Evolutionary conservation across 2,888 invertebrate species (phyloP), one percentile per base, ranked within the genome.

Genomic region (Ennomos quercinarius): DNA sequence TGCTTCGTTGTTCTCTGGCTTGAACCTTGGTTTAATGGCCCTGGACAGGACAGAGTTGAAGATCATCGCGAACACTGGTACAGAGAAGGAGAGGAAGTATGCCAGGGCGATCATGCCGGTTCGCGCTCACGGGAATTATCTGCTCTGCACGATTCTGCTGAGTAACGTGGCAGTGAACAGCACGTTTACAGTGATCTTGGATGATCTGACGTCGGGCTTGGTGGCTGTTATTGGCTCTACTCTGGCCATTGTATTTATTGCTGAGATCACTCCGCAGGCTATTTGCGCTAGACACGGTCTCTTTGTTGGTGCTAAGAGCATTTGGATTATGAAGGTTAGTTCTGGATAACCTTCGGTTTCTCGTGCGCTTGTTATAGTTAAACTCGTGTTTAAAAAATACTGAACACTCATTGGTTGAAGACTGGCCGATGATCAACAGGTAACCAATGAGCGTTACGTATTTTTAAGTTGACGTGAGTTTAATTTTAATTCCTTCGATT

Each of bases 231-330:
- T 98, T 58, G 96, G 95, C 41, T 98, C 99, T 1, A 99, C 99
- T 0, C 78, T 98, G 75, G 96, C 97, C 48, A 99, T 99, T 77
- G 99, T 99, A 66, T 94, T 99, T 63, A 98, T 99, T 81, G 99
- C 99, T 71, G 99, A 99, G 94, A 99, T 99, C 72, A 96, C 98
- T 41, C 99, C 99, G 0, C 97, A 97, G 84, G 99, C 99, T 10
- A 95, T 99, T 60, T 99, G 99, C 80, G 98, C 99, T 0, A 94
- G 99, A 35, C 97, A 99, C 82, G 99, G 99, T 0, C 89, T 99
- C 63, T 96, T 98, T 1, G 95, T 99, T 53, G 99, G 99, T 17
- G 99, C 99, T 1, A 96, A 96, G 85, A 99, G 99, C 57, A 98
- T 99, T 67, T 96, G 95, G 91, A 94, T 99, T 59, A 99, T 99